phyloP scores from a whole-genome alignment of 2,113 vertebrate genomes.

The Notechis scutatus region DNA sequence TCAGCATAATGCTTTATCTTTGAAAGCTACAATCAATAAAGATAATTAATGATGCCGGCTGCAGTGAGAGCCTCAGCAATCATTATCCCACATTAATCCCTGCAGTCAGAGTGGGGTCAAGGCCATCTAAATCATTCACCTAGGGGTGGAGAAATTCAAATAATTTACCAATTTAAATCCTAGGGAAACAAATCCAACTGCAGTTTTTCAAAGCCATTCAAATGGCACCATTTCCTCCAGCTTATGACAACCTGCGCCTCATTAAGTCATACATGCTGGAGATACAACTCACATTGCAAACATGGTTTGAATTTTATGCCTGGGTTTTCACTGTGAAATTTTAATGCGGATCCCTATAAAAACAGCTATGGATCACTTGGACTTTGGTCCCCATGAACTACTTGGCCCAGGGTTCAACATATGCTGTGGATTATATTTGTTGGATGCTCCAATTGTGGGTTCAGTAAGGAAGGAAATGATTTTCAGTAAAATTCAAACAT shows the following conservation, averaged over 20 bases:
- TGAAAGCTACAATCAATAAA: conserved; percentile 99
- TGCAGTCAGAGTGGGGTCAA: conserved; percentile 96
- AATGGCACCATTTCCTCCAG: background rate
- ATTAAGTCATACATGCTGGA: conserved; percentile 48
- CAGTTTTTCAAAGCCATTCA: conserved; percentile 55
- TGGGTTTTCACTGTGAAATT: background rate
- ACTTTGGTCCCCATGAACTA: background rate
- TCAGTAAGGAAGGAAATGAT: background rate
- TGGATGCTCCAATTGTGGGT: background rate
- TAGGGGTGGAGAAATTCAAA: conserved; percentile 98
- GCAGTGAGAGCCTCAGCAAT: conserved; percentile 99
- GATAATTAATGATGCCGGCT: conserved; percentile 99
- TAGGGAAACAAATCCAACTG: conserved; percentile 67
- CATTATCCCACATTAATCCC: conserved; percentile 98
- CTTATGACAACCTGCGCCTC: conserved; percentile 12
- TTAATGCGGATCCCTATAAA: background rate
- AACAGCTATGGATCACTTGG: conserved; percentile 10
- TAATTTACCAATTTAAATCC: conserved; percentile 89
- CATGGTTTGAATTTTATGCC: conserved; percentile 38
- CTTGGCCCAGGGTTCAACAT: background rate
- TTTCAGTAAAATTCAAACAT: background rate
- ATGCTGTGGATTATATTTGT: background rate
- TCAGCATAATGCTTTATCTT: conserved; percentile 99
- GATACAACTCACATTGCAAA: conserved; percentile 10
- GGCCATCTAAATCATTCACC: conserved; percentile 95